Percentiles rank a stretch among this genome's conserved stretches.
Evolutionary conservation across 2,113 vertebrate species (phyloP).

Genomic region (Ciconia boyciana): DNA sequence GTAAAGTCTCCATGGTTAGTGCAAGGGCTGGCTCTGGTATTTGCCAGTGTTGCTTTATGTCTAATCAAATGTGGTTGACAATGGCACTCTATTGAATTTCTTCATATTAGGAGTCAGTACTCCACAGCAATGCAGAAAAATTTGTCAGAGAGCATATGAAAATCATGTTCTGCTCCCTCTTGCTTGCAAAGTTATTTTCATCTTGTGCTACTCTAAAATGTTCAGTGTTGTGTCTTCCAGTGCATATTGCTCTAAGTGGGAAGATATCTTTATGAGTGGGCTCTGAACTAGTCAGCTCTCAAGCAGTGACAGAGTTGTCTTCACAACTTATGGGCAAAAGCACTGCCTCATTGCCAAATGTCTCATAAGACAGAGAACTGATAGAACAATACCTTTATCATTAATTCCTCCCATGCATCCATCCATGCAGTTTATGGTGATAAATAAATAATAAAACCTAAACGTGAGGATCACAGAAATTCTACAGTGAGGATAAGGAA

Average conservation of each 20-base stretch:
- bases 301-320: background rate
- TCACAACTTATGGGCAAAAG: background rate
- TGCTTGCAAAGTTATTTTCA: background rate
- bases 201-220: background rate
- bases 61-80: background rate
- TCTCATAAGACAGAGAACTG: background rate
- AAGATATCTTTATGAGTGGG: background rate
- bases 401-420: background rate
- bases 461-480: background rate
- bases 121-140: background rate
- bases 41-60: background rate
- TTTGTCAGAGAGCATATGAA: background rate
- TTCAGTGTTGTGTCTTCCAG: background rate
- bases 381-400: background rate
- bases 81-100: background rate
- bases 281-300: background rate
- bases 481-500: background rate
- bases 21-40: background rate
- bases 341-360: background rate
- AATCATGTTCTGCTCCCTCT: background rate
- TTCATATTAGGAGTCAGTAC: background rate
- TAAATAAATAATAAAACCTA: background rate
- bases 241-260: background rate
- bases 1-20: background rate
- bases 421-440: background rate